A percentile compares a stretch with the other conserved stretches of the same genome.
These are phyloP conservation scores for Drosophila cardini DNA, from an alignment of 1,140 invertebrate genomes.

Conservation along the genomic window DNA sequence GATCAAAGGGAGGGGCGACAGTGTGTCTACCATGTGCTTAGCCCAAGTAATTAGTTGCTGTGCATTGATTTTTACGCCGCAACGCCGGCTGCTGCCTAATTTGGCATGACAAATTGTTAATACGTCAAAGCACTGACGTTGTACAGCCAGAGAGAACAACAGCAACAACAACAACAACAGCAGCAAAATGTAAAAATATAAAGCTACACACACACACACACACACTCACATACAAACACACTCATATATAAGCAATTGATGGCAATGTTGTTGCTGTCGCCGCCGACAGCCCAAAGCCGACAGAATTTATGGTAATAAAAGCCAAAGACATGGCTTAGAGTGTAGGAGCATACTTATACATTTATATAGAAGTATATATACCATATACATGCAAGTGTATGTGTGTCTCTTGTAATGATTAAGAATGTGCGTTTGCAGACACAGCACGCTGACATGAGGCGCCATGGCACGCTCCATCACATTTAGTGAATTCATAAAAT, in stretches of 20 bases:
- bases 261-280: slow-evolving; percentile 30
- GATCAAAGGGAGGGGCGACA: too few species aligned
- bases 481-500: slow-evolving; percentile 65
- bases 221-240: background rate
- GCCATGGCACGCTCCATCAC: slow-evolving; percentile 50
- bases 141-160: slow-evolving; percentile 36
- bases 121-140: slow-evolving; percentile 66
- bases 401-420: slow-evolving; percentile 23
- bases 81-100: slow-evolving; percentile 59
- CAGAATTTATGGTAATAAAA: slow-evolving; percentile 79
- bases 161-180: slow-evolving; percentile 17
- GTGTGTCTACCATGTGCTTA: slow-evolving; percentile 19
- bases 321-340: slow-evolving; percentile 53
- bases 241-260: slow-evolving; percentile 18
- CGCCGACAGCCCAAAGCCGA: slow-evolving; percentile 39
- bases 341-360: background rate
- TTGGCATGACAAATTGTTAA: slow-evolving; percentile 80
- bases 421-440: slow-evolving; percentile 42
- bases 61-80: slow-evolving; percentile 75
- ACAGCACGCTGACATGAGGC: slow-evolving; percentile 57
- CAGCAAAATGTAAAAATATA: slow-evolving; percentile 24
- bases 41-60: slow-evolving; percentile 73
- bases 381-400: background rate
- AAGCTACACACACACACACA: slow-evolving; percentile 2
- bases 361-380: too few species aligned